Evolutionary conservation across 2,113 vertebrate species (phyloP).

Genomic region (Struthidea cinerea): DNA sequence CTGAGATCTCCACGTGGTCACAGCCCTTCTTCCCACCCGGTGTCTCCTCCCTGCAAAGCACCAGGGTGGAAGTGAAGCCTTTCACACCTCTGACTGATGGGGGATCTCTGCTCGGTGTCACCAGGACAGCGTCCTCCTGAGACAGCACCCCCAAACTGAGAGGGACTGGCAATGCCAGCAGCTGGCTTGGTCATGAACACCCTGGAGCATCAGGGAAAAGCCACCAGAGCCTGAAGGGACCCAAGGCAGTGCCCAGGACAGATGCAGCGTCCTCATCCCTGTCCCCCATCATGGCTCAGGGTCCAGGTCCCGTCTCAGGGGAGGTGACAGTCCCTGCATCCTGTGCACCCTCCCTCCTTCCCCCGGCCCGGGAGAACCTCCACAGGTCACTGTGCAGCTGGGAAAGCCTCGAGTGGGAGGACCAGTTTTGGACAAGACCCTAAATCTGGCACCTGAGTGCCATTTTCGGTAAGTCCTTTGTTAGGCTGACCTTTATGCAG

Average conservation of each 20-base stretch:
- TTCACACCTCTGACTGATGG: not conserved
- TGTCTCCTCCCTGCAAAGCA: not conserved
- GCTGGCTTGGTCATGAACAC: not conserved
- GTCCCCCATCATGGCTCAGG: not conserved
- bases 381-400: not conserved
- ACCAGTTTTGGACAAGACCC: not conserved
- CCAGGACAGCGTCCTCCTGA: not conserved
- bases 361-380: not conserved
- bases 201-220: not conserved
- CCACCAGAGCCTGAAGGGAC: not conserved
- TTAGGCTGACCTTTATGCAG: not conserved
- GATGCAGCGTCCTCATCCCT: not conserved
- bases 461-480: not conserved
- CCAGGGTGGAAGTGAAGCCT: not conserved
- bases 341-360: not conserved
- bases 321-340: not conserved
- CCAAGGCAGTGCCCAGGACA: not conserved
- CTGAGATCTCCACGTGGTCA: not conserved
- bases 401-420: accelerated
- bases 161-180: not conserved
- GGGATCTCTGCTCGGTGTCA: not conserved
- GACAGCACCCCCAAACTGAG: not conserved
- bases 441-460: not conserved
- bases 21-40: not conserved
- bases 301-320: not conserved